Percentiles rank a stretch among this genome's conserved stretches.
Evolutionary conservation across 2,113 vertebrate species (phyloP).

Genomic region (Malurus cyaneus): DNA sequence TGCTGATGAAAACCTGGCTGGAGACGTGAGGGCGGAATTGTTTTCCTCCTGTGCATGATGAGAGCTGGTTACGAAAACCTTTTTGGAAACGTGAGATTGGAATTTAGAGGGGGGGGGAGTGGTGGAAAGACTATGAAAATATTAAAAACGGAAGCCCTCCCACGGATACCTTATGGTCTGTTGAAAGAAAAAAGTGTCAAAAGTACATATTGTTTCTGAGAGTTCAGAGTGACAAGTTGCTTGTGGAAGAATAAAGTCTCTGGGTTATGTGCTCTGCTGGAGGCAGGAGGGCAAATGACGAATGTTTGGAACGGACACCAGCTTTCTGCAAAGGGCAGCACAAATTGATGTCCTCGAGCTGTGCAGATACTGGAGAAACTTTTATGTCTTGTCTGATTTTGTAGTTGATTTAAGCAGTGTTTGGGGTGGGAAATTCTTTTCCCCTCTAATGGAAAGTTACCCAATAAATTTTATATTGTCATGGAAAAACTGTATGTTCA

Average conservation of each 20-base stretch:
- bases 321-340: background rate
- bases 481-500: background rate
- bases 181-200: background rate
- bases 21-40: background rate
- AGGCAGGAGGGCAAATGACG: no score
- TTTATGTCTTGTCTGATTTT: background rate
- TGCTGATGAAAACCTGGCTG: background rate
- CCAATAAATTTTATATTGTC: background rate
- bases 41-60: background rate
- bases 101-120: background rate
- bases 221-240: rapidly evolving
- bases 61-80: background rate
- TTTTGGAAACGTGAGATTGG: background rate
- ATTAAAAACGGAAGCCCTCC: rapidly evolving
- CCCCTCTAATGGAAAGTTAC: background rate
- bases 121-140: background rate
- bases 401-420: background rate
- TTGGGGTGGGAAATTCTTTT: background rate
- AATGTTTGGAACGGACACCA: rapidly evolving
- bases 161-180: rapidly evolving
- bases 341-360: background rate
- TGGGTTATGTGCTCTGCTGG: rapidly evolving
- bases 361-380: background rate
- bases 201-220: rapidly evolving
- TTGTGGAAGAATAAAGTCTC: background rate